phyloP scores from a whole-genome alignment of 2,888 invertebrate genomes.

The Mesochorus sp. region DNA sequence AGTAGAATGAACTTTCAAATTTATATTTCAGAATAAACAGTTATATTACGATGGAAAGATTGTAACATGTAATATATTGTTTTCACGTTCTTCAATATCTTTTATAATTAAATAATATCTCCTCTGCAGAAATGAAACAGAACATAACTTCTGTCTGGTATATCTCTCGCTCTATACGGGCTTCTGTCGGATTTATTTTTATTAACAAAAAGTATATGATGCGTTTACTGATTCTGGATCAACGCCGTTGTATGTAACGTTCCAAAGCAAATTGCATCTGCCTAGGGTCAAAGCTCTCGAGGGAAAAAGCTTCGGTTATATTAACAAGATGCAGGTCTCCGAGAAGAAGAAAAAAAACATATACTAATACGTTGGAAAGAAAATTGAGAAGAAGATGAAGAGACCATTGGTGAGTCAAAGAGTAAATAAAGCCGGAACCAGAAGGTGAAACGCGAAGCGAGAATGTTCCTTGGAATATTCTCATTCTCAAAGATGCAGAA shows the following conservation, averaged over 20 bases:
- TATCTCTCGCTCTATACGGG: neutral
- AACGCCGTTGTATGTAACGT: constrained; percentile 5
- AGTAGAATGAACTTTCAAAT: too few relatives aligned
- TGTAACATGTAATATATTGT: neutral
- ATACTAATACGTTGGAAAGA: neutral
- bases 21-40: too few relatives aligned
- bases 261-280: constrained; percentile 6
- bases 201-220: constrained; percentile 15
- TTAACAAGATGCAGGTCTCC: neutral
- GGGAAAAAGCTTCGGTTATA: neutral
- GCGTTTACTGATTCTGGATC: neutral
- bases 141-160: neutral
- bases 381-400: neutral
- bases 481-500: too few relatives aligned
- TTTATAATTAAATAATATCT: neutral
- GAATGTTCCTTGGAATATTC: too few relatives aligned
- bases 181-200: constrained; percentile 27
- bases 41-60: too few relatives aligned
- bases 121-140: neutral
- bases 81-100: neutral
- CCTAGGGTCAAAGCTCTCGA: constrained; percentile 11
- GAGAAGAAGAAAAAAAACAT: neutral
- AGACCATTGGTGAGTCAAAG: neutral
- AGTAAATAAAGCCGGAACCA: too few relatives aligned
- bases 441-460: too few relatives aligned